phyloP scores from a whole-genome alignment of 2,797 vertebrate species.

The Coregonus suidteri region DNA sequence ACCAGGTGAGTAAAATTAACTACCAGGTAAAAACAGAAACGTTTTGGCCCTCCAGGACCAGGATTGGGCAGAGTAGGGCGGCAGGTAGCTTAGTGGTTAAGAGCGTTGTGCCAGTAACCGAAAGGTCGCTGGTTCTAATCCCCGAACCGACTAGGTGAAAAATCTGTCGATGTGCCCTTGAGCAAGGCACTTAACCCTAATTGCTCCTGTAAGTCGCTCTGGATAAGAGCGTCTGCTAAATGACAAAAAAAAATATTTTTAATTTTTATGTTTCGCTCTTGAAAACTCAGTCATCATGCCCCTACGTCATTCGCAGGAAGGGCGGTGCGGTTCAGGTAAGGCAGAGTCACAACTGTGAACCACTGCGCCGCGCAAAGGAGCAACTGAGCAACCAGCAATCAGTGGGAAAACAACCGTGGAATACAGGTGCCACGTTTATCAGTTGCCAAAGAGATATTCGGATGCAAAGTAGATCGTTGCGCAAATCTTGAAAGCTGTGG shows the following conservation, averaged over 20 bases:
- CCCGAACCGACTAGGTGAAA: too few relatives aligned
- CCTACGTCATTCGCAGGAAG: slow-evolving; percentile 12
- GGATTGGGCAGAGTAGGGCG: slow-evolving; percentile 1
- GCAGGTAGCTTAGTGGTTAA: too few relatives aligned
- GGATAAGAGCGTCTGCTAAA: too few relatives aligned
- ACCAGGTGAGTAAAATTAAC: too few relatives aligned
- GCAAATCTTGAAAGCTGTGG: slow-evolving; percentile 27
- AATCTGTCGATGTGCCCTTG: too few relatives aligned
- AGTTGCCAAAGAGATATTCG: background rate
- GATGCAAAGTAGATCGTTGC: background rate
- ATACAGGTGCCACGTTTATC: slow-evolving; percentile 6
- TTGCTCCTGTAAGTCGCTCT: too few relatives aligned
- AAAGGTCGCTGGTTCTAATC: too few relatives aligned
- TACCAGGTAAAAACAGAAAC: too few relatives aligned
- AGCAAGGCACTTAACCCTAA: too few relatives aligned
- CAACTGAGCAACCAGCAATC: background rate
- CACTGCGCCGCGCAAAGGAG: slow-evolving; percentile 20
- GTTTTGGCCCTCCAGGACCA: too few relatives aligned
- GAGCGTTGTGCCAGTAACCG: too few relatives aligned
- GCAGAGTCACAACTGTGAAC: background rate
- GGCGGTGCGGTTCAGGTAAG: slow-evolving; percentile 30
- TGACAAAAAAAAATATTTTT: too few relatives aligned
- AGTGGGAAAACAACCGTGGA: background rate
- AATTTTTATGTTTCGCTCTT: slow-evolving; percentile 20
- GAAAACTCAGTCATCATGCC: slow-evolving; percentile 25